Base-by-base conservation (phyloP, 2,797 vertebrate genomes). In the Etheostoma nigrum region DNA sequence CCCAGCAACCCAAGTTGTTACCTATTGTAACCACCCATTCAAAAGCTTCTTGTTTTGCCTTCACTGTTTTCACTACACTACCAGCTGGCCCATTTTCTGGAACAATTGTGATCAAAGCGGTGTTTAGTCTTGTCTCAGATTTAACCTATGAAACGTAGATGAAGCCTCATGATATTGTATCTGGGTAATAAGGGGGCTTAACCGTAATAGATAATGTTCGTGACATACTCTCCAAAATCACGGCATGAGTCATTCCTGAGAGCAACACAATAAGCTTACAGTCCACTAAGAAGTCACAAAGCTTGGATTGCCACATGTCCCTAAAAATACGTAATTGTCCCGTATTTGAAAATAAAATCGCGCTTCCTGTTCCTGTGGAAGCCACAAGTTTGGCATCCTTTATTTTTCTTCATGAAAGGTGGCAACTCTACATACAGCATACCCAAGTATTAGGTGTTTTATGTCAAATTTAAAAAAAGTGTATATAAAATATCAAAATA, bases 121-220 rank as follows among this genome's bases (percentile, higher is more conserved):
- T 81, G 69, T 84, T 79, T 3, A 44, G 75, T 76, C 79, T 78
- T 78, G 84, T 81, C 77, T 51, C 67, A 60, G 45, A 73, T 67
- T 71, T 23, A 64, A 51, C 51, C 63, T 53, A 13, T 42, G 18
- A 82, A 51, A 66, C 48, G 54, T 57, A 67, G 59, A 49, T 80
- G 58, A 78, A 61, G 55, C 44, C 60, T 78, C 30, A 1, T 61
- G 73, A 73, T 61, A 80, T 67, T 73, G 27, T 76, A 76, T 76
- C 49, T 81, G 51, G 65, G n/a, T 84, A 78, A 65, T 78, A 51
- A 36, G n/a, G 23, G 57, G 60, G 27, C 74, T 83, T 61, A 67
- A 63, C 51, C 49, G 74, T 66, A 75, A 68, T 36, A 63, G 42
- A 75, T 75, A 65, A 67, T 76, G 58, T 72, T 75, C 5, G 49